Base-by-base conservation (phyloP, 2,113 vertebrate genomes). In the Clupea harengus region DNA sequence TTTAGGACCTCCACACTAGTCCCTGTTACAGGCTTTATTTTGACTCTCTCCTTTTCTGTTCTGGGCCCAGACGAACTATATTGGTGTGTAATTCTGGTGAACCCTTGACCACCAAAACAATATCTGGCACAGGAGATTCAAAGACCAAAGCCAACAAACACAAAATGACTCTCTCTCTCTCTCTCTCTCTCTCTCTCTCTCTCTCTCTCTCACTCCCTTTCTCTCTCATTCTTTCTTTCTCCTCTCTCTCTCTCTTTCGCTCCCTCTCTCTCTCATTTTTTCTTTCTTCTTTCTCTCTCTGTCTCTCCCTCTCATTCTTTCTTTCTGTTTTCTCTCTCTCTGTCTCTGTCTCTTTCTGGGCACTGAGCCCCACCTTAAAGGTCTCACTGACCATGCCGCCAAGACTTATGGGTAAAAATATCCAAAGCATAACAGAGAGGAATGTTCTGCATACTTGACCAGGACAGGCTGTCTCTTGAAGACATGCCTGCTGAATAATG, bases 301-400 rank as follows among this genome's bases (percentile, higher is more conserved):
- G 13, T 22, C 54, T 57, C 6, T 18, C 54, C 6, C 18, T 57
- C 54, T 20, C 17, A 20, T 0, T 57, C 54, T 57, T 18, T 57
- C 18, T 20, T 32, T 75, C 75, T 54, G 84, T 60, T 47, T 87
- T 86, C 85, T 28, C 82, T 15, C 32, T 83, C 3, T 57, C 52
- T 57, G 18, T 39, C n/a, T 57, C 11, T 44, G 0, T 57, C 32
- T 57, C 28, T 46, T 83, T 89, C 85, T 87, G 85, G 89, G 18
- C 84, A 8, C 78, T 44, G 20, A 13, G 20, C 6, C 28, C 85
- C 60, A 13, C 44, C 81, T 13, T 44, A 20, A 49, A 47, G 52
- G 47, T 39, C 10, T 72, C n/a, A 22, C 57, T 25, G 8, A 13
- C 50, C n/a, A n/a, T n/a, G n/a, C n/a, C n/a, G n/a, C n/a, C n/a